phyloP scores from a whole-genome alignment of 2,113 vertebrate genomes.

The Cynoglossus semilaevis region DNA sequence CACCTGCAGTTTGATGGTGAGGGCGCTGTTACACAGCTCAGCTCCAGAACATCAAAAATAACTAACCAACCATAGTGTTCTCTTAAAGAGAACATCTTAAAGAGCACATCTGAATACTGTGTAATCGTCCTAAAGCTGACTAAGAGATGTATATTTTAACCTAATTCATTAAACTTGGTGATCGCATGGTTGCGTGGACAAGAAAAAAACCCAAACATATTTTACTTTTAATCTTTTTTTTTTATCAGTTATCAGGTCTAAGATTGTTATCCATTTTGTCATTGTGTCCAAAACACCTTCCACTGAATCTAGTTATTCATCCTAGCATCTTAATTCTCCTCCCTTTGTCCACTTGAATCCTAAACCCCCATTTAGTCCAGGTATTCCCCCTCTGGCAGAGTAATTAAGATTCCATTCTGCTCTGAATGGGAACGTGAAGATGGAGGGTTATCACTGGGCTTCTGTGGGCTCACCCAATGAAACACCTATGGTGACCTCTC shows the following conservation, averaged over 20 bases:
- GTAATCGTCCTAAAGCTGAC: slow-evolving; percentile 11
- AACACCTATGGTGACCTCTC: slow-evolving; percentile 77
- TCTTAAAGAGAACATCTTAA: slow-evolving; percentile 22
- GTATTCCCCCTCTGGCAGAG: slow-evolving; percentile 43
- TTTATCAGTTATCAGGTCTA: too few relatives aligned
- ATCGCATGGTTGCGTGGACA: background rate
- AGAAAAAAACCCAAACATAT: background rate
- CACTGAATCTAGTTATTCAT: slow-evolving; percentile 46
- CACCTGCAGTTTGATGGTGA: slow-evolving; percentile 43
- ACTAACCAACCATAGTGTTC: slow-evolving; percentile 36
- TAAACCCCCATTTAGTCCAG: slow-evolving; percentile 49
- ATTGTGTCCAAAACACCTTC: slow-evolving; percentile 32
- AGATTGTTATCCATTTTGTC: slow-evolving; percentile 18
- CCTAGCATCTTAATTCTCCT: slow-evolving; percentile 51
- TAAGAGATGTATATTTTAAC: slow-evolving; percentile 16
- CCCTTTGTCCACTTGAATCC: slow-evolving; percentile 56
- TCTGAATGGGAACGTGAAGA: slow-evolving; percentile 70
- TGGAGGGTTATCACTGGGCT: slow-evolving; percentile 69
- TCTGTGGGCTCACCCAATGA: slow-evolving; percentile 58
- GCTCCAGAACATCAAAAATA: slow-evolving; percentile 24
- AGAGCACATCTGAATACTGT: slow-evolving; percentile 6
- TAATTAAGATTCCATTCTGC: slow-evolving; percentile 77
- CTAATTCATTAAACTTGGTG: slow-evolving; percentile 4
- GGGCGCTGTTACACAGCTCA: slow-evolving; percentile 13
- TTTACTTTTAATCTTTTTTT: slow-evolving; percentile 3